Percentiles rank a stretch among this genome's conserved stretches.
Evolutionary conservation across 2,113 vertebrate genomes (phyloP).

Genomic region (Microcebus lehilahytsara): DNA sequence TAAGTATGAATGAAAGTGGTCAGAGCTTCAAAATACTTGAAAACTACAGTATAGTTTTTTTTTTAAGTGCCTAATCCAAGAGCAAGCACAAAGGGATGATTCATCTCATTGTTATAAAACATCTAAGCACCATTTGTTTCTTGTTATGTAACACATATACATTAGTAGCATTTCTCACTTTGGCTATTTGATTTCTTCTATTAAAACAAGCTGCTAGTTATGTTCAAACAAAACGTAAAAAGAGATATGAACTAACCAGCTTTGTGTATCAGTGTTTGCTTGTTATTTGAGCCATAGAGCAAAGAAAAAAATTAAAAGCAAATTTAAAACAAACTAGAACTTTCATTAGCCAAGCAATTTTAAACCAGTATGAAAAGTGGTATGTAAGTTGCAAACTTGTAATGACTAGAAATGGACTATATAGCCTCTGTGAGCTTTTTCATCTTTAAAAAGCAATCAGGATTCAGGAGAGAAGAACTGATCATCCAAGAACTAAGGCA

Average conservation of each 20-base stretch:
- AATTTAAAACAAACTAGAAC: conserved; percentile 5
- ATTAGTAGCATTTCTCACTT: neutral
- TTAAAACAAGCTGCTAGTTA: neutral
- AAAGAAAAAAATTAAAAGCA: neutral
- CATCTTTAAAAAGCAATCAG: conserved; percentile 65
- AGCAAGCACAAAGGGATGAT: neutral
- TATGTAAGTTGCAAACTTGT: neutral
- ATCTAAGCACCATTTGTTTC: neutral
- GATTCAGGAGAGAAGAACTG: conserved; percentile 18
- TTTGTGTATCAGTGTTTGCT: neutral
- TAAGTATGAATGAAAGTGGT: neutral
- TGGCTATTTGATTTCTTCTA: neutral
- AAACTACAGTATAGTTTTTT: neutral
- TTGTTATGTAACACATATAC: neutral
- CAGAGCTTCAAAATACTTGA: conserved; percentile 29
- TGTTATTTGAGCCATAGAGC: neutral
- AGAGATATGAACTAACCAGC: neutral
- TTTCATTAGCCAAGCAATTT: conserved; percentile 15
- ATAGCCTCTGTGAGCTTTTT: conserved; percentile 19
- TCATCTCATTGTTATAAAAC: neutral
- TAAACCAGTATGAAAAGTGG: conserved; percentile 10
- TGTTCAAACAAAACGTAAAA: neutral
- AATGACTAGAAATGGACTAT: neutral
- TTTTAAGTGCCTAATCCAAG: neutral
- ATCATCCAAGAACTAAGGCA: conserved; percentile 51